phyloP scores from a whole-genome alignment of 2,113 vertebrate genomes.

The Chloebia gouldiae region DNA sequence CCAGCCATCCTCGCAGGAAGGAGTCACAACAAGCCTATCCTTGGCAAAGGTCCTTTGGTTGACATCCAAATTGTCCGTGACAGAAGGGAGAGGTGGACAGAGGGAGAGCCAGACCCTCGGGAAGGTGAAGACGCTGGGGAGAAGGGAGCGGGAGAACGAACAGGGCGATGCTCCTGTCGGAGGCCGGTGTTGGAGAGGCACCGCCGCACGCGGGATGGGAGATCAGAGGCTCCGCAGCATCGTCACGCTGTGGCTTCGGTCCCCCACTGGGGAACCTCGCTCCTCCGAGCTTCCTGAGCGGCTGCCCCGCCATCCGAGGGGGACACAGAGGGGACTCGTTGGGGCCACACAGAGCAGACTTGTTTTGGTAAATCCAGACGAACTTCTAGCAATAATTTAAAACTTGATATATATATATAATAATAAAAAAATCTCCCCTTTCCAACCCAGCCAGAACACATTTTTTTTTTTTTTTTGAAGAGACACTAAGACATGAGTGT shows the following conservation, averaged over 20 bases:
- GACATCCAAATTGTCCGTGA: conserved; percentile 71
- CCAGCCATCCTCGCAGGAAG: background rate
- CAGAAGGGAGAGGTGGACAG: conserved; percentile 42
- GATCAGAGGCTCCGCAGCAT: conserved; percentile 46
- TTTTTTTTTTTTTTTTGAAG: background rate
- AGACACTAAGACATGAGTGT: conserved; percentile 70
- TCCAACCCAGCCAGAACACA: conserved; percentile 60
- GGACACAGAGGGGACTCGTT: background rate
- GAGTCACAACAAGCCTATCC: conserved; percentile 40
- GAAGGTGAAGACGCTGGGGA: background rate
- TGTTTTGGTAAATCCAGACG: conserved; percentile 80
- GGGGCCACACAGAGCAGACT: conserved; percentile 65
- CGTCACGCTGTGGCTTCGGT: background rate
- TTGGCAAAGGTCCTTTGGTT: conserved; percentile 79
- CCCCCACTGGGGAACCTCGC: conserved; percentile 12
- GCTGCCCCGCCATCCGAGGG: conserved; percentile 65
- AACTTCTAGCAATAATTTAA: conserved; percentile 84
- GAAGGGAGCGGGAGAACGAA: background rate
- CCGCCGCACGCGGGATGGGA: background rate
- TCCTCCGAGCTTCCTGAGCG: conserved; percentile 53
- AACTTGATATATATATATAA: conserved; percentile 82
- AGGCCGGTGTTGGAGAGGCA: background rate
- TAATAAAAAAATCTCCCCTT: conserved; percentile 73
- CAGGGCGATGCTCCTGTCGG: background rate
- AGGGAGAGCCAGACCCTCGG: conserved; percentile 48